These are phyloP conservation scores for Thunnus maccoyii DNA, from an alignment of 2,113 vertebrate species.

Conservation along the genomic window DNA sequence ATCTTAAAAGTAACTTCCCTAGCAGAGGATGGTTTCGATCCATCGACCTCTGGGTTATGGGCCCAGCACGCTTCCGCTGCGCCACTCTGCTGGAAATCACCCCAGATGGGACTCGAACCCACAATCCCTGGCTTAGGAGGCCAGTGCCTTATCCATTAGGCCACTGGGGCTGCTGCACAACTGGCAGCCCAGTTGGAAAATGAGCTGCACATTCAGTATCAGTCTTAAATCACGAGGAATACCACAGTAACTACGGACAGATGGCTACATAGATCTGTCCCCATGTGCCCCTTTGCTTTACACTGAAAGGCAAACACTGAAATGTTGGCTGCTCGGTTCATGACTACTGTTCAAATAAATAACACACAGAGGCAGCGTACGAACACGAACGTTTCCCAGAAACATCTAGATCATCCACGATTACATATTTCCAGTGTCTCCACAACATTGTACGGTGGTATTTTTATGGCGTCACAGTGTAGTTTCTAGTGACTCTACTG, in stretches of 20 bases:
- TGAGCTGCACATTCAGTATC: not conserved
- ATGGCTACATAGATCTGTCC: not conserved
- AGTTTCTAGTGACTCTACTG: not conserved
- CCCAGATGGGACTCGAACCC: conserved; percentile 74
- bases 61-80: conserved; percentile 22
- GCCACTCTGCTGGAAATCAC: conserved; percentile 42
- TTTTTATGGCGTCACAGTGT: not conserved
- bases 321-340: conserved; percentile 14
- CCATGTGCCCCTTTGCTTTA: conserved; percentile 60
- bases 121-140: conserved; percentile 79
- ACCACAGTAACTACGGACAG: too few species aligned
- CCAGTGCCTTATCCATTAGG: conserved; percentile 89
- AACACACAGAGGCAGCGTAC: not conserved
- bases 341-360: not conserved
- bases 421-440: not conserved
- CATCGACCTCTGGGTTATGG: conserved; percentile 19
- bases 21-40: conserved; percentile 42
- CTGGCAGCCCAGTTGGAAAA: not conserved
- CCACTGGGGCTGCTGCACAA: not conserved
- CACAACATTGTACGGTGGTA: not conserved
- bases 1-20: not conserved
- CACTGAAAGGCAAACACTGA: conserved; percentile 12
- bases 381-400: not conserved
- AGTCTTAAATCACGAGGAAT: not conserved
- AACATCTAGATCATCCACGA: not conserved